Conservation (phyloP, 2,797 vertebrate genomes). For the Typhlichthys subterraneus region DNA sequence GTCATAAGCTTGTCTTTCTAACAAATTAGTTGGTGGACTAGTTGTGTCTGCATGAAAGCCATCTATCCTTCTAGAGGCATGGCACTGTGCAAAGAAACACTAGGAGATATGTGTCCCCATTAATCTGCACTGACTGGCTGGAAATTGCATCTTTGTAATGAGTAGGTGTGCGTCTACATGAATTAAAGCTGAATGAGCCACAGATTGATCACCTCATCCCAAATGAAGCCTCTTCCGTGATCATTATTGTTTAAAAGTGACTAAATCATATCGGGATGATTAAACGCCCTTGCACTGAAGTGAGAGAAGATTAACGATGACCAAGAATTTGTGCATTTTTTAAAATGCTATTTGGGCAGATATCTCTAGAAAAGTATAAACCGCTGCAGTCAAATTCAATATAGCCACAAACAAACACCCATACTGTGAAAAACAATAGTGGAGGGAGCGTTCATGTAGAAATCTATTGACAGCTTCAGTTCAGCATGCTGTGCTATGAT, state of each 20-base stretch:
- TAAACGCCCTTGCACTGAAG: conserved; percentile 64
- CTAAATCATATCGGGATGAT: conserved; percentile 84
- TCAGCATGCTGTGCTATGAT: no score
- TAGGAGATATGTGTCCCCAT: conserved; percentile 76
- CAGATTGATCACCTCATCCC: conserved; percentile 81
- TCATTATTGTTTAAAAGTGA: conserved; percentile 84
- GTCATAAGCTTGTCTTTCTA: conserved; percentile 74
- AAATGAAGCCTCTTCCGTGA: conserved; percentile 77
- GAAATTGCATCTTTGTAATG: conserved; percentile 89
- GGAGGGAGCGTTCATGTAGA: neutral
- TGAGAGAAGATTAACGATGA: conserved; percentile 47
- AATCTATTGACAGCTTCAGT: no score
- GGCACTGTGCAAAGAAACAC: conserved; percentile 71
- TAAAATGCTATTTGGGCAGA: conserved; percentile 30
- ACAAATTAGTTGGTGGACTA: conserved; percentile 64
- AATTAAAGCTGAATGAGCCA: conserved; percentile 85
- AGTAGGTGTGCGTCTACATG: conserved; percentile 88
- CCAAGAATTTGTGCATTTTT: conserved; percentile 37
- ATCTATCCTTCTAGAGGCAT: conserved; percentile 78
- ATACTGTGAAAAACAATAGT: neutral
- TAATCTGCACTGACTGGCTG: conserved; percentile 84
- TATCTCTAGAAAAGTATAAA: neutral
- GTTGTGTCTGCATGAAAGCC: conserved; percentile 72
- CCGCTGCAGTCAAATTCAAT: neutral
- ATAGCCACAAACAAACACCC: neutral